Base-by-base conservation (phyloP, 2,888 invertebrate species). In the Acronicta aceris region DNA sequence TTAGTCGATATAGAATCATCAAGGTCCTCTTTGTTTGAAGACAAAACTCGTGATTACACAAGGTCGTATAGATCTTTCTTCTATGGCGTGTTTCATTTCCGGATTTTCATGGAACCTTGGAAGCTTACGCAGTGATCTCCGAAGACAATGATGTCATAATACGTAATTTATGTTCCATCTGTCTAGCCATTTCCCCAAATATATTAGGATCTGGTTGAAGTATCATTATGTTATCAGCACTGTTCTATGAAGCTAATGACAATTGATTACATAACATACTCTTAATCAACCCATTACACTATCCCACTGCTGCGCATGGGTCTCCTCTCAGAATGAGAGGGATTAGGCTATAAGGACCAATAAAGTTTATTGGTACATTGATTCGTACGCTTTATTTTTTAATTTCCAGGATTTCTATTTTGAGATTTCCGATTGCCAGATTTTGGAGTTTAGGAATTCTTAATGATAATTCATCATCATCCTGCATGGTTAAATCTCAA, bases 61-160 rank as follows among this genome's bases (percentile, higher is more conserved):
- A 38, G 38, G 38, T n/a, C 38, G n/a, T 38, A 38, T n/a, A 38
- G 8, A n/a, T 38, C 38, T 38, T n/a, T 38, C 38, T 38, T 38
- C 38, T 13, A 38, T 38, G n/a, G 38, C 38, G n/a, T 13, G 13
- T 38, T 38, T 12, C 3, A 6, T 38, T 38, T 38, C 38, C n/a
- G 38, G 38, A 8, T 38, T n/a, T 38, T 38, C 36, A n/a, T 38
- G n/a, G n/a, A 12, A n/a, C 38, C 38, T 38, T 38, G 38, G 38
- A 38, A n/a, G 38, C 5, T n/a, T 38, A 38, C 1, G 38, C 13
- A 38, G n/a, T 6, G 5, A 38, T 38, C 38, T n/a, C 0, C n/a
- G 5, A 38, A n/a, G 38, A 38, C n/a, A 13, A 38, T 38, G n/a
- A 6, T n/a, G 38, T 13, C 7, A n/a, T n/a, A 13, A 38, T 33